Evolutionary conservation across 2,888 invertebrate genomes (phyloP), one percentile per base, ranked within the genome.

Genomic region (Drosophila tanythrix): DNA sequence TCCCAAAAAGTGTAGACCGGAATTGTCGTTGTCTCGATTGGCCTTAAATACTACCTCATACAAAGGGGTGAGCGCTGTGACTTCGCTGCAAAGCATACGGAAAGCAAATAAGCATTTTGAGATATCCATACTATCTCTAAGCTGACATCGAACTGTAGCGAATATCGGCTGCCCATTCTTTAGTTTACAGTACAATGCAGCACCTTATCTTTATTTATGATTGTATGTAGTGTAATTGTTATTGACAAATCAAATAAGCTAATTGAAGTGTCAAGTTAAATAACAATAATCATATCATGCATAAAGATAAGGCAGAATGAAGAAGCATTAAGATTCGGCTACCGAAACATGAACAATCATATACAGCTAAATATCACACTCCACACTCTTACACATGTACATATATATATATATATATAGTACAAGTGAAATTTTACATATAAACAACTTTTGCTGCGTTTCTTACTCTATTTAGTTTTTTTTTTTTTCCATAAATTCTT

Each of bases 1-100:
- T 87, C 76, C 82, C 81, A 63, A 87, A 82, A 83, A 75, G 63
- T 75, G 70, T 73, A 76, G 82, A 80, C 80, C 70, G 88, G 73
- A 86, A 80, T 86, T 79, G 77, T 77, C 55, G 73, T 50, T 73
- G 67, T 68, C 65, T 58, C 60, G 52, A 68, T 57, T 58, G 31
- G 56, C 46, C 46, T 55, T 13, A 36, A 65, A 46, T 27, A 27
- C 18, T 40, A 31, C 13, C 21, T 29, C 29, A 11, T 8, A 27
- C 57, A 18, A 40, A 57, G 29, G 25, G 8, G 13, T 3, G n/a
- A 43, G 43, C 1, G 33, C n/a, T 21, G 27, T 13, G 35, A 21
- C 33, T 13, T 3, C 21, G n/a, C 51, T 2, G 29, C 29, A 21
- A 8, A 1, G 21, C 25, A 6, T 11, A n/a, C 25, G 25, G 13